Evolutionary conservation across 2,888 invertebrate species (phyloP), one percentile per base, ranked within the genome.

Genomic region (Flexamia atlantica): DNA sequence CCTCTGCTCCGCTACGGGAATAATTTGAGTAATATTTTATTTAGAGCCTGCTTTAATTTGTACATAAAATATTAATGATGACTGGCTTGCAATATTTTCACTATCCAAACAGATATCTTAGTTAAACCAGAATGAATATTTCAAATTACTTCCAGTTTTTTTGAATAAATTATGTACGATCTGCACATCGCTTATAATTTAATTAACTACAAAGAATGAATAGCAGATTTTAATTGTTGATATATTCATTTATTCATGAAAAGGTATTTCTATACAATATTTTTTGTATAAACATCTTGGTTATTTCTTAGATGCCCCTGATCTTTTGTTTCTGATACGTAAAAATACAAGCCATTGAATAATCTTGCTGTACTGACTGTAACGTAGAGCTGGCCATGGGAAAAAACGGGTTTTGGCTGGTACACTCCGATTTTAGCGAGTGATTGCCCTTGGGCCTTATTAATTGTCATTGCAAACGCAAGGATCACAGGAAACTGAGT

Each of bases 401-500:
- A 23, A 46, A 79, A 46, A 0, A 79, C 79, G 12, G 79, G 79
- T 14, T 14, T 12, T 10, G 79, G 79, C 0, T 50, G 28, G 42
- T 79, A 79, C 14, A 42, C 25, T 23, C 50, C 79, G 3, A 79
- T 36, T 46, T 79, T 79, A 10, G 23, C 17, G 5, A 79, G 23
- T 28, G 50, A 79, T 25, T 79, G 79, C 0, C 25, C 79, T 50
- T 42, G 79, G 0, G 50, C 30, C 50, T 79, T 79, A 20, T 79
- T 79, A 14, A 79, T 79, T 2, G 79, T 79, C 23, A 79, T 79
- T 28, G 46, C 46, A 25, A 50, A 79, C 20, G 50, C 46, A 36
- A 36, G 42, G n/a, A 46, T 79, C 1, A 40, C 17, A 20, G 79
- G 79, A 23, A 79, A 79, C 46, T 79, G 25, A 17, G 79, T 79